Base-by-base conservation (phyloP, 2,888 invertebrate genomes). In the Callyntrura guangdongensis region DNA sequence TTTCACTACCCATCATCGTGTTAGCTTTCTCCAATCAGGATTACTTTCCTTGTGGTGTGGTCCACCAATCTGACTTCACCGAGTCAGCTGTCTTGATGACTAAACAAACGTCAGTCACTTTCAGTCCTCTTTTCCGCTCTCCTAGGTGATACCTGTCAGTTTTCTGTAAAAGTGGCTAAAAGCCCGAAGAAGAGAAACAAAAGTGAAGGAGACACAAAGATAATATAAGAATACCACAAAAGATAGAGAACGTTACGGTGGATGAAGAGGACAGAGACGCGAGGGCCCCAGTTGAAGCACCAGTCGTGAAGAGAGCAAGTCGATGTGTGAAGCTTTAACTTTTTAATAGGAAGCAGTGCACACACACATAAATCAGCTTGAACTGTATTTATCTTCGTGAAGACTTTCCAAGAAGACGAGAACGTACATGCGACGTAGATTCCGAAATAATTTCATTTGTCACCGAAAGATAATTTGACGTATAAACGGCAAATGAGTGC, bases 21-120 rank as follows among this genome's bases (percentile, higher is more conserved):
- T 91, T 91, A 88, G 91, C 92, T 91, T 90, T 85, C 91, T 89
- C 92, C 92, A 92, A 92, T 93, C 93, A 93, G 92, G 92, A 91
- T 92, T 93, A 92, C 91, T 92, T 90, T 72, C 6, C 25, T 69
- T 85, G 92, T 92, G 93, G 92, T 92, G 91, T 92, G 93, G 93
- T 92, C 91, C 92, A 91, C 92, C 92, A 92, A 92, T 92, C 91
- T 91, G 90, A 90, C 90, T 86, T 69, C 45, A 59, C 64, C 87
- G 84, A 85, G 81, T 86, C 82, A 84, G 25, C 87, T 88, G 87
- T 87, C 91, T 88, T 83, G 82, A 74, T 77, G 88, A 79, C 88
- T 83, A 84, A 36, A 85, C 81, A 74, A 91, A 91, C 61, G 90
- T 87, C 90, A 90, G 64, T 86, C 86, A 90, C 86, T 74, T 83